Percentiles rank a stretch among this genome's conserved stretches.
phyloP scores from a whole-genome alignment of 2,113 vertebrate genomes.

The Calidris pugnax region DNA sequence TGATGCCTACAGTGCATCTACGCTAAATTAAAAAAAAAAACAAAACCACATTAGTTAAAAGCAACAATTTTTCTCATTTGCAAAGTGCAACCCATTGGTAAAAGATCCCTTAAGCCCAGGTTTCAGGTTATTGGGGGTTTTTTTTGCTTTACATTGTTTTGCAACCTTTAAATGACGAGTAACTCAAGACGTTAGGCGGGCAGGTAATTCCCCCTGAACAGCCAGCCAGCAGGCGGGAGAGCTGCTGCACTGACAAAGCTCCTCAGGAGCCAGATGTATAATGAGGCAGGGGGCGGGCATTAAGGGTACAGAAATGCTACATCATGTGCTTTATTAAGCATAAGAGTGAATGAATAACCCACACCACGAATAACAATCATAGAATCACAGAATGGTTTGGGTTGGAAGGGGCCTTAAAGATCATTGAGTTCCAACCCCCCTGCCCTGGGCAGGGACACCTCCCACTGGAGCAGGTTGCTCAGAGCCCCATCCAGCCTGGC shows the following conservation, averaged over 20 bases:
- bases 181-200: rapidly evolving
- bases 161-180: neutral
- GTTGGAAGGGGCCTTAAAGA: too few species aligned
- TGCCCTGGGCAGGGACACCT: too few species aligned
- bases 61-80: neutral
- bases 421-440: too few species aligned
- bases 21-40: neutral
- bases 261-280: rapidly evolving
- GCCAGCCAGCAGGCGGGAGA: rapidly evolving
- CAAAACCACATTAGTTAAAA: neutral
- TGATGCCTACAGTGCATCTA: neutral
- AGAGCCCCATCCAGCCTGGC: too few species aligned
- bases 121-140: neutral
- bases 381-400: too few species aligned
- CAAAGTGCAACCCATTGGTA: neutral
- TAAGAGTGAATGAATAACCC: neutral
- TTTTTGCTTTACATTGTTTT: neutral
- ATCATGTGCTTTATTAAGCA: rapidly evolving
- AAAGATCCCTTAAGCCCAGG: neutral
- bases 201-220: rapidly evolving
- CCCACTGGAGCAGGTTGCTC: too few species aligned
- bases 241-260: neutral
- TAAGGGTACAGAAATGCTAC: rapidly evolving
- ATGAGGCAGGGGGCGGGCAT: rapidly evolving
- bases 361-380: rapidly evolving